These are phyloP conservation scores for Tetramorium bicarinatum DNA, from an alignment of 2,888 invertebrate species.

Conservation along the genomic window DNA sequence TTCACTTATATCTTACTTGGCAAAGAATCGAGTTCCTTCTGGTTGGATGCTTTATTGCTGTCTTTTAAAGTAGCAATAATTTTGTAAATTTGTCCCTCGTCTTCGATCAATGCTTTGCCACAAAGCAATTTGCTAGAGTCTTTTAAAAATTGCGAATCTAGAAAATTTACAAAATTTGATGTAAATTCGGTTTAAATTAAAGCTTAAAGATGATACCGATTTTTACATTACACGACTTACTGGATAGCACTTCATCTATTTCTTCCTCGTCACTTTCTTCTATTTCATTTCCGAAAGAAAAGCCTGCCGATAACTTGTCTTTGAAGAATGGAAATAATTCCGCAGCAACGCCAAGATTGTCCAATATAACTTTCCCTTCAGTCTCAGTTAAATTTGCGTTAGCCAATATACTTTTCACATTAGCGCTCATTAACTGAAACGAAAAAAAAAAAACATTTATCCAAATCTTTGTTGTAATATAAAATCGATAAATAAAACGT, in stretches of 20 bases:
- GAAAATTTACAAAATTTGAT: neutral
- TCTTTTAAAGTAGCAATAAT: constrained; percentile 86
- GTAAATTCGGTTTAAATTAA: constrained; percentile 7
- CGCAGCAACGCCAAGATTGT: constrained; percentile 86
- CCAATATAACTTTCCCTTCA: constrained; percentile 86
- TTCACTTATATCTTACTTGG: constrained; percentile 86
- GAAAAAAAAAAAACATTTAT: neutral
- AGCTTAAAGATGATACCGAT: constrained; percentile 15
- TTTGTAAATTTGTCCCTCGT: constrained; percentile 86
- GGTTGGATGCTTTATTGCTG: constrained; percentile 84
- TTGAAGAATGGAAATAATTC: constrained; percentile 86
- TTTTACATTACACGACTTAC: constrained; percentile 61
- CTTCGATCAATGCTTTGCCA: constrained; percentile 87
- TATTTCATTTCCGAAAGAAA: constrained; percentile 52
- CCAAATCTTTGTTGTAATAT: neutral
- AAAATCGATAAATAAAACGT: neutral
- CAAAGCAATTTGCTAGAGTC: constrained; percentile 89
- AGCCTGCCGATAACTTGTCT: constrained; percentile 75
- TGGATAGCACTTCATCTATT: constrained; percentile 66
- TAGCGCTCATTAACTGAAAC: constrained; percentile 86
- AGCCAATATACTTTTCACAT: constrained; percentile 86
- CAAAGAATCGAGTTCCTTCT: constrained; percentile 87
- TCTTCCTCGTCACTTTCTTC: constrained; percentile 41
- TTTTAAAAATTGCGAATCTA: constrained; percentile 87
- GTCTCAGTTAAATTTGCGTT: constrained; percentile 87